Base-by-base conservation (phyloP, 2,113 vertebrate genomes). In the Heterocephalus glaber region DNA sequence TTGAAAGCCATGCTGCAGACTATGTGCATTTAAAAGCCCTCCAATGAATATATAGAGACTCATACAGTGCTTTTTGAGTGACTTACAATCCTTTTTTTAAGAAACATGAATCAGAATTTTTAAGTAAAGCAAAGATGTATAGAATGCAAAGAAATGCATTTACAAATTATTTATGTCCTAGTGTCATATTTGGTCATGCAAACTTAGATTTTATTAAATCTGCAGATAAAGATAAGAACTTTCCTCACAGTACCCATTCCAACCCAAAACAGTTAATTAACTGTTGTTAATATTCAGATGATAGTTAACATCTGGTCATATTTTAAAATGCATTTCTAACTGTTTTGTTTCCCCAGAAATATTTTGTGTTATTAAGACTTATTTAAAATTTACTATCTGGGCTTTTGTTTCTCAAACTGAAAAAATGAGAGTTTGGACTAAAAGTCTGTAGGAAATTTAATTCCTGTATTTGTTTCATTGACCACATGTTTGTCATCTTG, bases 341-440 rank as follows among this genome's bases (percentile, higher is more conserved):
- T 84, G 92, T 44, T 93, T 56, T 35, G 56, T 95, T 96, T 74
- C 63, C 70, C 66, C 87, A 70, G 70, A 87, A 96, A 92, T 17
- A 20, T 60, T 96, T 86, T 93, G 28, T 30, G 76, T 60, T 96
- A 72, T 85, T 93, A 93, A 95, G 26, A 47, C 7, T 94, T 49
- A 26, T 33, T 74, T 89, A 89, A 93, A 92, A 89, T 86, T 95
- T 65, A 56, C 35, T 63, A 14, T 61, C 35, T 52, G 61, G 44
- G 44, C 22, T 44, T 92, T 58, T 81, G 44, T 89, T 90, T 86
- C 70, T 85, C 86, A 41, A 92, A 41, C 38, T 85, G 44, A 44
- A 90, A 52, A 56, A 80, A 35, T 41, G 41, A n/a, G 30, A 58
- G 24, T 74, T 13, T 66, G 47, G 24, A 58, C 26, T 56, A 33